Evolutionary conservation across 2,797 vertebrate species (phyloP).

Genomic region (Pipistrellus pygmaeus): DNA sequence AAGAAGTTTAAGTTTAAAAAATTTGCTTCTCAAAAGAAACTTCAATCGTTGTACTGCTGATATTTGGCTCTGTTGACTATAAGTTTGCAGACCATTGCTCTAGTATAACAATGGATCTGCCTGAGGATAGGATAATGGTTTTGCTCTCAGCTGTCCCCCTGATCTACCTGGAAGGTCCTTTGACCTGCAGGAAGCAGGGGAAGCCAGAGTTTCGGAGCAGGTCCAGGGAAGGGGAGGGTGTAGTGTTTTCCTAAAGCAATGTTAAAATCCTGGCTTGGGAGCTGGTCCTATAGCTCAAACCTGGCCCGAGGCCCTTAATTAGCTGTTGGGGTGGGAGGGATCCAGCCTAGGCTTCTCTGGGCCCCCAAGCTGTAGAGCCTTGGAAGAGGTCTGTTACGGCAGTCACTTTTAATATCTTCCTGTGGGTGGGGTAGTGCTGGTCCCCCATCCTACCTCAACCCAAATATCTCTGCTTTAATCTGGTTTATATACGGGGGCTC

Average conservation of each 20-base stretch:
- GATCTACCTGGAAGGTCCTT: slow-evolving; percentile 58
- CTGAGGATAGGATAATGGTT: slow-evolving; percentile 47
- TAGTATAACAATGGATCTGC: slow-evolving; percentile 60
- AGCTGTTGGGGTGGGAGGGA: background rate
- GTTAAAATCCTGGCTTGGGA: slow-evolving; percentile 13
- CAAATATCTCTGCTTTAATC: slow-evolving; percentile 25
- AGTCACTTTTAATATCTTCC: background rate
- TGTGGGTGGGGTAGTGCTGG: background rate
- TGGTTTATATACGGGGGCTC: background rate
- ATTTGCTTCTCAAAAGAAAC: no score
- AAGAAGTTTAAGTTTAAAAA: no score
- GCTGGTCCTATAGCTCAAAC: background rate
- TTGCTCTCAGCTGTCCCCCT: slow-evolving; percentile 53
- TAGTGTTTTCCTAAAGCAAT: slow-evolving; percentile 3
- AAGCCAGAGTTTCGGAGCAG: slow-evolving; percentile 50
- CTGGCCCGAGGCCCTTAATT: background rate
- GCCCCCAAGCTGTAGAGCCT: background rate
- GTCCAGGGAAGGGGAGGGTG: background rate
- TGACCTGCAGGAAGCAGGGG: slow-evolving; percentile 48
- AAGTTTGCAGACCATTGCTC: background rate
- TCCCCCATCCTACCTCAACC: background rate
- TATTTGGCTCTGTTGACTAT: no score
- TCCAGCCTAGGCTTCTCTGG: background rate
- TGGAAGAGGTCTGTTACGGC: slow-evolving; percentile 41
- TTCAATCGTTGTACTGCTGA: no score